Conservation (phyloP, 1,140 invertebrate genomes). For the Drosophila orena region DNA sequence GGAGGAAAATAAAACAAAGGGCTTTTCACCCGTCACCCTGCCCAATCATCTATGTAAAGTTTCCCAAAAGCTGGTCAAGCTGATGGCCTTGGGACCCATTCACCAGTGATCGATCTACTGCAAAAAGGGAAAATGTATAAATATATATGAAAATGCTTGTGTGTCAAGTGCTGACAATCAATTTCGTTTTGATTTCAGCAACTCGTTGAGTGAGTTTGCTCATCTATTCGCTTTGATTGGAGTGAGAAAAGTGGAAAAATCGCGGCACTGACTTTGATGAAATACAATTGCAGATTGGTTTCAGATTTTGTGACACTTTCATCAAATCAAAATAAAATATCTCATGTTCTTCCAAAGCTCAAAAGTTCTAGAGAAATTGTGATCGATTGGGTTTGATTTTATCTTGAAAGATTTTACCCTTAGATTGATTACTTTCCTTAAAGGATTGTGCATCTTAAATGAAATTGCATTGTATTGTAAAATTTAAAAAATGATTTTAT, state of each 20-base stretch:
- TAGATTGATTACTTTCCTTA: too few species aligned
- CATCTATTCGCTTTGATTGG: constrained; percentile 41
- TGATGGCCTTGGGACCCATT: constrained; percentile 46
- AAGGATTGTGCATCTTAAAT: too few species aligned
- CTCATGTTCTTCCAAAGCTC: not conserved
- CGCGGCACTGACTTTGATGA: constrained; percentile 13
- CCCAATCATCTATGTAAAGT: constrained; percentile 73
- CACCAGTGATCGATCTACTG: constrained; percentile 61
- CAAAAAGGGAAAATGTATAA: constrained; percentile 22
- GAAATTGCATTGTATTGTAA: too few species aligned
- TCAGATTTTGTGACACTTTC: not conserved
- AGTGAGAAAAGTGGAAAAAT: constrained; percentile 26
- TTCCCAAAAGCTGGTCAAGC: constrained; percentile 22
- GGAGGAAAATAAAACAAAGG: constrained; percentile 42
- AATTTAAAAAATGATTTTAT: too few species aligned
- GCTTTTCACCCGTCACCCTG: constrained; percentile 16
- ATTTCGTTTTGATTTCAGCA: constrained; percentile 44
- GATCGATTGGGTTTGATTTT: constrained; percentile 8
- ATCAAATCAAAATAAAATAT: constrained; percentile 4
- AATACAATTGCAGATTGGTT: constrained; percentile 17
- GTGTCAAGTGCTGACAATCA: constrained; percentile 52
- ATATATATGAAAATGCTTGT: constrained; percentile 29
- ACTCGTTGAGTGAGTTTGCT: constrained; percentile 33
- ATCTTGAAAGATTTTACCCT: too few species aligned
- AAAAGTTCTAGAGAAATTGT: not conserved